Base-by-base conservation (phyloP, 2,797 vertebrate species). In the Platalea minor region DNA sequence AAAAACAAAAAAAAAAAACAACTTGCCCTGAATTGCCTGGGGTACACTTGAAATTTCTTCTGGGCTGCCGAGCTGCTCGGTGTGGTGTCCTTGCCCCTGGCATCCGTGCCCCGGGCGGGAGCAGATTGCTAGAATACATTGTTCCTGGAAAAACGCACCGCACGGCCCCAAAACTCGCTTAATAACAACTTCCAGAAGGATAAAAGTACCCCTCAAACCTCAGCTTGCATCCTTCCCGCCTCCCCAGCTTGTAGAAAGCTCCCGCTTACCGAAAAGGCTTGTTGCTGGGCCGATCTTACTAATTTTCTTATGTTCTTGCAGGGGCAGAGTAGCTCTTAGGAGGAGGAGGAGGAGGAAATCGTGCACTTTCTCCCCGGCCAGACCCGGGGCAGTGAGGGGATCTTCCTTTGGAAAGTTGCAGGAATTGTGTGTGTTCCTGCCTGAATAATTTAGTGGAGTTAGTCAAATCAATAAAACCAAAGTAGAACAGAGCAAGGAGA, bases 111-210 rank as follows among this genome's bases (percentile, higher is more conserved):
- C 77, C 17, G 26, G 92, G 54, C 76, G 81, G 70, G 81, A 95
- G 61, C 57, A 76, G 84, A 93, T 94, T 97, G 83, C 89, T 96
- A 13, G 82, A 94, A 85, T 93, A 95, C 65, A 79, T 95, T 97
- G 89, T 97, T 96, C 79, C 54, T 96, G 79, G 93, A 92, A 96
- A 95, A 97, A 96, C 14, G 56, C 65, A 75, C 60, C 7, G 57
- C 50, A 39, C 64, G 35, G 51, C 76, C 83, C 89, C 61, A 12
- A 75, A 93, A 93, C 89, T 85, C 37, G 7, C 67, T 80, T 54
- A 41, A 29, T 63, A 68, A 56, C 23, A 96, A 97, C 95, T 98
- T 97, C 87, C 53, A 80, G 37, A 60, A 80, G 78, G 79, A 13
- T 33, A 6, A 23, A 91, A 81, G 82, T 75, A 76, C 3, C n/a